Base-by-base conservation (phyloP, 2,113 vertebrate genomes). In the Percopsis transmontana region DNA sequence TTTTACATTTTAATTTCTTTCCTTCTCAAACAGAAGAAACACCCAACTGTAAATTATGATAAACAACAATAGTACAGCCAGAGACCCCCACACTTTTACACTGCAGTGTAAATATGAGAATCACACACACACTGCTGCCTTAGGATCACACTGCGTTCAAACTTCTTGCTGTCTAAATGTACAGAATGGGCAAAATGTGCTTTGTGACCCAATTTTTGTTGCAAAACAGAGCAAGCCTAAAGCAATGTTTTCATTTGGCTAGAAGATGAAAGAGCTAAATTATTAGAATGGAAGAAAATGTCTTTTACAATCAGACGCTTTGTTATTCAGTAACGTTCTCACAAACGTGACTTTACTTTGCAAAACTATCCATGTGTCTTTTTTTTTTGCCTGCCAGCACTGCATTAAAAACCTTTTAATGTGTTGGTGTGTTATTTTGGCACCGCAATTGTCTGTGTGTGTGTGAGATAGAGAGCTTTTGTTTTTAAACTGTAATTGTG, bases 281-380 rank as follows among this genome's bases (percentile, higher is more conserved):
- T 39, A 39, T 74, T 53, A 53, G 42, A 56, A 74, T 53, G 52
- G 42, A 52, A 74, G 74, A 80, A 86, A 83, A 83, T 58, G 72
- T 62, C 66, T 81, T 62, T 76, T 77, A 70, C 78, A 74, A 79
- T 72, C 78, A 79, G 77, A 79, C 75, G 74, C 79, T 77, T 79
- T 72, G 68, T 83, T 76, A 80, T 24, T 68, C 74, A 77, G 66
- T 64, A 86, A 86, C 81, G 78, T 84, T 82, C 68, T 51, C 68
- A 63, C 27, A 74, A 80, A 78, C 73, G 79, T 76, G 63, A 66
- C 69, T 45, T 84, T 76, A 65, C 69, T 79, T 69, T 72, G 72
- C 68, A 66, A 57, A 24, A 52, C 56, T 11, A 18, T 42, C 24
- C 23, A 8, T 54, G 12, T 54, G 2, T 14, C 33, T 79, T 74